phyloP scores from a whole-genome alignment of 2,113 vertebrate species.

The Anoplopoma fimbria region DNA sequence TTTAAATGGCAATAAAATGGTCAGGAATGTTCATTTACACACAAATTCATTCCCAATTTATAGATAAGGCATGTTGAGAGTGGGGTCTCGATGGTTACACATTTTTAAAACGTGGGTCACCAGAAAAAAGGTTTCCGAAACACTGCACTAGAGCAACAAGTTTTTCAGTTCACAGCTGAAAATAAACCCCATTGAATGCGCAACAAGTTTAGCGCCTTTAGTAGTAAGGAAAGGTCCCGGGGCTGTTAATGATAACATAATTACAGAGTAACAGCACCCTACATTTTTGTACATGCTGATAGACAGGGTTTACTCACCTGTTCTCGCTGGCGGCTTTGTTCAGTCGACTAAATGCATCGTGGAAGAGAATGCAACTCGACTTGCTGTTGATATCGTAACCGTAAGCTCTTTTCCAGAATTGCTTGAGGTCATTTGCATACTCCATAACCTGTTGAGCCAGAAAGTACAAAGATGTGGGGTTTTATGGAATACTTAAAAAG shows the following conservation, averaged over 20 bases:
- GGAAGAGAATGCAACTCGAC: constrained; percentile 93
- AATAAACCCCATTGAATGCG: neutral
- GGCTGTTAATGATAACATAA: neutral
- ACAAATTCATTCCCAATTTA: too few relatives aligned
- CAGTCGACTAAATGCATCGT: constrained; percentile 91
- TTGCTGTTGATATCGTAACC: constrained; percentile 94
- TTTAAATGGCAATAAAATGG: too few relatives aligned
- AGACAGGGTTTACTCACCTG: constrained; percentile 79
- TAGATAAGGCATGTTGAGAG: too few relatives aligned
- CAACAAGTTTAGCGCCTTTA: neutral
- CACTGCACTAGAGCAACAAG: too few relatives aligned
- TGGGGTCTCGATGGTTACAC: too few relatives aligned
- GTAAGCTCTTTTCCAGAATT: constrained; percentile 95
- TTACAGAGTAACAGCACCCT: neutral
- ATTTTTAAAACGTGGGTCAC: too few relatives aligned
- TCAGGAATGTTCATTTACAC: too few relatives aligned
- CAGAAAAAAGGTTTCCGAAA: too few relatives aligned
- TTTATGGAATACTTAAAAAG: neutral
- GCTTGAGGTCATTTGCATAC: constrained; percentile 94
- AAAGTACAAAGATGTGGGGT: neutral
- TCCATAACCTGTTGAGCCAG: constrained; percentile 88
- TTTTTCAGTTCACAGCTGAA: too few relatives aligned
- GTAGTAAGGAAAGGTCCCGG: neutral
- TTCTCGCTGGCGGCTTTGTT: constrained; percentile 85
- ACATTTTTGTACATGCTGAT: neutral